A percentile compares a stretch with the other conserved stretches of the same genome.
phyloP scores from a whole-genome alignment of 2,888 invertebrate species.

The Drosophila pseudotalamancana region DNA sequence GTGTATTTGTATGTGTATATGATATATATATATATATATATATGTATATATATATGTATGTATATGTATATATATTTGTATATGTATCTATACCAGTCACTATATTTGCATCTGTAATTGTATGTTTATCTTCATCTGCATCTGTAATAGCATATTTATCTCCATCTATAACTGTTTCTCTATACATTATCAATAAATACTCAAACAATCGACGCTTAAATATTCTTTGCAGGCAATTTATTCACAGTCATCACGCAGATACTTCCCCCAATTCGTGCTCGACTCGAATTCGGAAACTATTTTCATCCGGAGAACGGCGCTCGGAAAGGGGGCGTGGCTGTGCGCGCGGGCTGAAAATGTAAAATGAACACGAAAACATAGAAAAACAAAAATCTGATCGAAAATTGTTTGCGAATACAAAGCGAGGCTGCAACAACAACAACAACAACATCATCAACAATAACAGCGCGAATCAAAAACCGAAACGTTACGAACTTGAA shows the following conservation, averaged over 20 bases:
- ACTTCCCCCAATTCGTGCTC: background rate
- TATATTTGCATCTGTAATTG: background rate
- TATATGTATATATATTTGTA: background rate
- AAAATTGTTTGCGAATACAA: slow-evolving; percentile 3
- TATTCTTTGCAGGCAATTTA: slow-evolving; percentile 27
- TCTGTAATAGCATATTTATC: no score
- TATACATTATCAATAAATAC: background rate
- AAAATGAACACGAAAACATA: slow-evolving; percentile 9
- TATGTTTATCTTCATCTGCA: background rate
- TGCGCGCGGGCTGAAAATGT: slow-evolving; percentile 26
- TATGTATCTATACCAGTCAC: background rate
- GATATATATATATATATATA: background rate
- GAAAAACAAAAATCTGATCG: slow-evolving; percentile 13
- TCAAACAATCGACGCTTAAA: slow-evolving; percentile 5
- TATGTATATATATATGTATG: background rate
- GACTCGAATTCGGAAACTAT: background rate
- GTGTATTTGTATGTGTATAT: background rate
- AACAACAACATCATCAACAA: background rate
- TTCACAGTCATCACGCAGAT: background rate
- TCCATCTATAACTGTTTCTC: background rate
- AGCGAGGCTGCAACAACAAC: slow-evolving; percentile 12
- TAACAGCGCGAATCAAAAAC: no score
- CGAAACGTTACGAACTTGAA: slow-evolving; percentile 3
- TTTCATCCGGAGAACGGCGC: slow-evolving; percentile 30
- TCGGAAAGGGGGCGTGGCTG: slow-evolving; percentile 17